A percentile compares a stretch with the other conserved stretches of the same genome.
Evolutionary conservation across 1,140 invertebrate species (phyloP).

Genomic region (Plodia interpunctella): DNA sequence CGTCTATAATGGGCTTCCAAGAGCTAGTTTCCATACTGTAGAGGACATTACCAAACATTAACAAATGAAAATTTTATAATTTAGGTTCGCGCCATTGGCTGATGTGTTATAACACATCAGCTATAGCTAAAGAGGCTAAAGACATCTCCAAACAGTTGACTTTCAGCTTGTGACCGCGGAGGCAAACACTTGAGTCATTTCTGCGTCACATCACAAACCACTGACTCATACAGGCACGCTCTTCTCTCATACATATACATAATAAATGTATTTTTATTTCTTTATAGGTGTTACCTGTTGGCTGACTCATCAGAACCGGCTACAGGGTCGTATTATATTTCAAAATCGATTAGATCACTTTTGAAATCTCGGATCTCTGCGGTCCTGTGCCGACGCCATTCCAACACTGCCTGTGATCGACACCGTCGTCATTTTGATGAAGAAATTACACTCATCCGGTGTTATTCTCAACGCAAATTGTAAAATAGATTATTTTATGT

Average conservation of each 20-base stretch:
- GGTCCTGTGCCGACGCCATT: slow-evolving; percentile 37
- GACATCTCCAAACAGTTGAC: slow-evolving; percentile 24
- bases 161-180: slow-evolving; percentile 37
- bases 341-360: slow-evolving; percentile 10
- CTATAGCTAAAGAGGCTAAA: slow-evolving; percentile 14
- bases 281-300: slow-evolving; percentile 48
- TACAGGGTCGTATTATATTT: neutral
- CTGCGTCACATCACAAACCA: slow-evolving; percentile 55
- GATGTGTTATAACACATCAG: neutral
- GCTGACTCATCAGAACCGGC: slow-evolving; percentile 42
- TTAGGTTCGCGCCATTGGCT: neutral
- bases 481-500: slow-evolving; percentile 31
- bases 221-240: slow-evolving; percentile 50
- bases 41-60: too few relatives aligned
- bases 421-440: slow-evolving; percentile 41
- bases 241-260: slow-evolving; percentile 19
- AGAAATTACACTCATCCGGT: slow-evolving; percentile 66
- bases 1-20: too few relatives aligned
- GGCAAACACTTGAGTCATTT: slow-evolving; percentile 41
- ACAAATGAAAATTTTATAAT: neutral
- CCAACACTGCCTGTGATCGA: slow-evolving; percentile 62
- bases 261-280: slow-evolving; percentile 38
- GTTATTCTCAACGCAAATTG: slow-evolving; percentile 47
- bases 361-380: slow-evolving; percentile 9
- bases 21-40: too few relatives aligned